Evolutionary conservation across 2,797 vertebrate genomes (phyloP).

Genomic region (Oreochromis mossambicus): DNA sequence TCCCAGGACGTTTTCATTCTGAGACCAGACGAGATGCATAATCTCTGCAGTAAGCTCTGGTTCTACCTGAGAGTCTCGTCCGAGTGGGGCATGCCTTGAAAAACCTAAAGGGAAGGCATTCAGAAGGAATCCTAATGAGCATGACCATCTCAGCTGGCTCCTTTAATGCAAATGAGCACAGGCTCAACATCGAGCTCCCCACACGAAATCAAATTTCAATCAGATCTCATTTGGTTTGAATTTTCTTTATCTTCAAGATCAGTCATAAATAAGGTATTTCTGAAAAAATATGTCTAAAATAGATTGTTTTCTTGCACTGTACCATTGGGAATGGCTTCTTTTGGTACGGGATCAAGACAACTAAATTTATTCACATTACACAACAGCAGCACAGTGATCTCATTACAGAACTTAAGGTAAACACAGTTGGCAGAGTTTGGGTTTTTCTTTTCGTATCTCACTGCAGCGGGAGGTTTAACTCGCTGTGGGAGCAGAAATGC

Average conservation of each 20-base stretch:
- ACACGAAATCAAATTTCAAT: neutral
- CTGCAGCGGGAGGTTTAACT: neutral
- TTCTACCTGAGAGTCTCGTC: neutral
- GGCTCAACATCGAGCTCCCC: fast-evolving
- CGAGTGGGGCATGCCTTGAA: neutral
- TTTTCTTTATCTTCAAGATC: neutral
- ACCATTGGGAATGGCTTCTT: neutral
- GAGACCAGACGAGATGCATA: neutral
- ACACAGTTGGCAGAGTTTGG: neutral
- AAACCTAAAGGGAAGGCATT: fast-evolving
- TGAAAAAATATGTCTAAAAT: neutral
- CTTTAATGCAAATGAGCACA: neutral
- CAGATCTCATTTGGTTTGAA: neutral
- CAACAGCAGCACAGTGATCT: neutral
- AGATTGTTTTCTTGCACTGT: neutral
- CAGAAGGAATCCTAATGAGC: neutral
- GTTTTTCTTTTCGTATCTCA: neutral
- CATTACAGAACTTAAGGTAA: neutral
- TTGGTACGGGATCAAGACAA: neutral
- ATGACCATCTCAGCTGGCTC: neutral
- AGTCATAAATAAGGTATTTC: neutral
- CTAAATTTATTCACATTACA: neutral
- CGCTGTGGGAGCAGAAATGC: conserved; percentile 15
- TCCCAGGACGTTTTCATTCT: neutral
- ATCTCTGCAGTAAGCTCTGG: neutral